Base-by-base conservation (phyloP, 2,888 invertebrate species). In the Mythimna impura region DNA sequence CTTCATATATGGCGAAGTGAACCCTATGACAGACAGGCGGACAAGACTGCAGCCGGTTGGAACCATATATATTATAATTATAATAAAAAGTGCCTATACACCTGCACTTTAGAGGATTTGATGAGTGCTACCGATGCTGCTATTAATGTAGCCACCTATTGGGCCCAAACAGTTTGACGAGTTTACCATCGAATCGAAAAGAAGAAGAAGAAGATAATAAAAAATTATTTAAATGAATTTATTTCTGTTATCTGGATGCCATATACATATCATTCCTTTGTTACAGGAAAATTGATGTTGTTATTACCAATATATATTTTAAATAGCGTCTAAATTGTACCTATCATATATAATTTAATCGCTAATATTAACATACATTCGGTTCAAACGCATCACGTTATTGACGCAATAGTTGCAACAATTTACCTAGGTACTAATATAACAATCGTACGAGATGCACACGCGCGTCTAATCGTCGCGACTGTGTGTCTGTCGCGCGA, bases 1-100 rank as follows among this genome's bases (percentile, higher is more conserved):
- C 66, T 77, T 82, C 72, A 40, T 74, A 77, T 75, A 84, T 71
- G 82, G 82, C 67, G 69, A 65, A 62, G 66, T 64, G 70, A 70
- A 64, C 62, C 61, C 69, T 68, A 74, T 80, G 86, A 81, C 81
- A 78, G 86, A 80, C 73, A 68, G 78, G 69, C 68, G 62, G 43
- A 43, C 43, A 43, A 64, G 81, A 71, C 80, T 67, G 61, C 70
- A 73, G 52, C 80, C 75, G 72, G 72, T 67, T 72, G 76, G 54
- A 76, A 66, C 76, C 36, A 76, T 81, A 73, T 81, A 73, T 75
- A 84, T 81, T 75, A 72, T 30, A 71, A 71, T 58, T 71, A 25
- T 22, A 47, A 78, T 81, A n/a, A n/a, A n/a, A n/a, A n/a, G n/a
- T n/a, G n/a, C n/a, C n/a, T n/a, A n/a, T n/a, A n/a, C n/a, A n/a